Evolutionary conservation across 2,888 invertebrate genomes (phyloP).

Genomic region (Nomada goodeniana): DNA sequence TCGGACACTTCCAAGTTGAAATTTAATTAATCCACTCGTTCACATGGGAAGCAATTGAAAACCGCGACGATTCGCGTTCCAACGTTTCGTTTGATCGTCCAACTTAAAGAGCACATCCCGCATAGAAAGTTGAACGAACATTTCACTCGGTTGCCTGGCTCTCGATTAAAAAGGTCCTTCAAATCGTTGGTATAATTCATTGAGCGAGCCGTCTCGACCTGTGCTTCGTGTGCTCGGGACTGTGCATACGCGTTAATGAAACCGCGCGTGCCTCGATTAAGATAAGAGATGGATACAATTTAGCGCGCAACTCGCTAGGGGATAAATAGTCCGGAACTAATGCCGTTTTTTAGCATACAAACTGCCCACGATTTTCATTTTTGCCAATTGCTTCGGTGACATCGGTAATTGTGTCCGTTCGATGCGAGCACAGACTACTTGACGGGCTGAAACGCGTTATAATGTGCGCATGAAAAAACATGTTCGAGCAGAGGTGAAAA

Average conservation of each 20-base stretch:
- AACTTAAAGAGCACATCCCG: not conserved
- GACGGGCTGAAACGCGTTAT: too few relatives aligned
- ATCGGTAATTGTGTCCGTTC: not conserved
- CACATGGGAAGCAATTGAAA: not conserved
- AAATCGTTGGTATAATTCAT: constrained; percentile 34
- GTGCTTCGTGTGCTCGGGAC: not conserved
- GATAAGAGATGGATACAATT: constrained; percentile 38
- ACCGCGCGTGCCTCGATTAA: constrained; percentile 34
- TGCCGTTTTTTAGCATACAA: constrained; percentile 12
- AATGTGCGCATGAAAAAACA: too few relatives aligned
- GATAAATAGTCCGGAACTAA: constrained; percentile 45
- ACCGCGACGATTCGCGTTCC: not conserved
- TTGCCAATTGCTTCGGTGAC: not conserved
- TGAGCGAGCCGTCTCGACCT: not conserved
- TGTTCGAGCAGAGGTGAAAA: too few relatives aligned
- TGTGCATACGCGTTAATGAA: constrained; percentile 24
- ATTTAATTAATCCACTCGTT: constrained; percentile 31
- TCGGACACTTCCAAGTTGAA: constrained; percentile 11
- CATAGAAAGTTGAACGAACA: constrained; percentile 10
- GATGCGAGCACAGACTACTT: too few relatives aligned
- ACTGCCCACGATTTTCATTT: constrained; percentile 1
- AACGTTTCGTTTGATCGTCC: not conserved
- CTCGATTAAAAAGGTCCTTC: constrained; percentile 23
- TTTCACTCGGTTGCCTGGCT: constrained; percentile 10
- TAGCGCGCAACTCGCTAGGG: constrained; percentile 21